These are phyloP conservation scores for Synanthedon formicaeformis DNA, from an alignment of 2,888 invertebrate genomes.

Conservation along the genomic window DNA sequence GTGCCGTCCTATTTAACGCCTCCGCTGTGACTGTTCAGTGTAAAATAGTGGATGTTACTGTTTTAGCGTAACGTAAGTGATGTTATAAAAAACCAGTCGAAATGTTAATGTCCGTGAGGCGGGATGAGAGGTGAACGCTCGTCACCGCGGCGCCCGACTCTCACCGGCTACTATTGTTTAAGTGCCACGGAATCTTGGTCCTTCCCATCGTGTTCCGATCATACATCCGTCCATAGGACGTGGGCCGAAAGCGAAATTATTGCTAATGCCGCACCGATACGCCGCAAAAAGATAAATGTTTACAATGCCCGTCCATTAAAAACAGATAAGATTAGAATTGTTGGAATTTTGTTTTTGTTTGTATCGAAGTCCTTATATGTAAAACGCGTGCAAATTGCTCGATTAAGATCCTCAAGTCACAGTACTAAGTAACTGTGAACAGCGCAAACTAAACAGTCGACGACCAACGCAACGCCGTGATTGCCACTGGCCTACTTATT, in stretches of 20 bases:
- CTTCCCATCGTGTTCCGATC: slow-evolving; percentile 65
- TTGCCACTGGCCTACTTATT: background rate
- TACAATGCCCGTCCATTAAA: slow-evolving; percentile 10
- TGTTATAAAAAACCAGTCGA: slow-evolving; percentile 17
- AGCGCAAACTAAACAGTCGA: slow-evolving; percentile 6
- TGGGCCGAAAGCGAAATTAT: slow-evolving; percentile 52
- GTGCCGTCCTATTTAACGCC: slow-evolving; percentile 56
- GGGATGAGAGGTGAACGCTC: slow-evolving; percentile 68
- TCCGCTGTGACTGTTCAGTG: slow-evolving; percentile 40
- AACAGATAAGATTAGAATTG: slow-evolving; percentile 45
- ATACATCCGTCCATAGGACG: slow-evolving; percentile 51
- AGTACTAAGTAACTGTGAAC: slow-evolving; percentile 32
- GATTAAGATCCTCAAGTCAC: slow-evolving; percentile 25
- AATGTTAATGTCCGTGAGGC: slow-evolving; percentile 38
- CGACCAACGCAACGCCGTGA: background rate
- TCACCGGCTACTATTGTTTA: slow-evolving; percentile 67
- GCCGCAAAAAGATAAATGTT: slow-evolving; percentile 2
- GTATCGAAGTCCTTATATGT: background rate
- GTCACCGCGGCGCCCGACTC: slow-evolving; percentile 67
- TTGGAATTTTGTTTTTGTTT: slow-evolving; percentile 14
- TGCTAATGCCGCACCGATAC: slow-evolving; percentile 9
- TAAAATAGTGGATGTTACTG: slow-evolving; percentile 47
- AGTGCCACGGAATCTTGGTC: slow-evolving; percentile 68
- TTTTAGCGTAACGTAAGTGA: slow-evolving; percentile 34
- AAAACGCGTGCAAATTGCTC: slow-evolving; percentile 23